A percentile compares a stretch with the other conserved stretches of the same genome.
phyloP scores from a whole-genome alignment of 2,888 invertebrate genomes.

The Eupithecia centaureata region DNA sequence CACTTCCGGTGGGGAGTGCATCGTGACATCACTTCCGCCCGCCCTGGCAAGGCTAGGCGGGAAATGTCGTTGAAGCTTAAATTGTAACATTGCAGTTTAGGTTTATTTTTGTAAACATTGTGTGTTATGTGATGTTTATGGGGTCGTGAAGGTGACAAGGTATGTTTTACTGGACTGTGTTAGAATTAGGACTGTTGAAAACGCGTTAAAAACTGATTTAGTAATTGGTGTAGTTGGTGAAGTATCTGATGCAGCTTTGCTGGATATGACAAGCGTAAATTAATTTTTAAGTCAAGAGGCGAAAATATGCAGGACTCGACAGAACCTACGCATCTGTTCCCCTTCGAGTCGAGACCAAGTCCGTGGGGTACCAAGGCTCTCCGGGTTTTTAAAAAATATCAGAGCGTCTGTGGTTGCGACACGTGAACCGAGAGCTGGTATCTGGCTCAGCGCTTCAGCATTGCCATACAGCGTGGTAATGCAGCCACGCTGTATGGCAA shows the following conservation, averaged over 20 bases:
- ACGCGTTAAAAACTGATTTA: neutral
- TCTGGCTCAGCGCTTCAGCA: too few relatives aligned
- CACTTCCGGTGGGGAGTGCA: slow-evolving; percentile 69
- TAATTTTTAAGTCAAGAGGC: too few relatives aligned
- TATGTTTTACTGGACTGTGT: neutral
- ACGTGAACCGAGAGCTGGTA: too few relatives aligned
- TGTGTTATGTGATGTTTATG: neutral
- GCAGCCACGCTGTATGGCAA: too few relatives aligned
- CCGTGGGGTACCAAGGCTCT: too few relatives aligned
- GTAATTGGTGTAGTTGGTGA: slow-evolving; percentile 2
- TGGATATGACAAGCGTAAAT: neutral
- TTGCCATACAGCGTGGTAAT: too few relatives aligned
- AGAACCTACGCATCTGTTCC: too few relatives aligned
- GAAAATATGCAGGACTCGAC: too few relatives aligned
- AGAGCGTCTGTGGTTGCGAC: too few relatives aligned
- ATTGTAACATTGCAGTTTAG: neutral
- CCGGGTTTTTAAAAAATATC: too few relatives aligned
- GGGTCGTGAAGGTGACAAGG: neutral
- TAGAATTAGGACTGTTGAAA: neutral
- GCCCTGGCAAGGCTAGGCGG: slow-evolving; percentile 31
- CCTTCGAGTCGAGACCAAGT: too few relatives aligned
- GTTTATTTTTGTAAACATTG: slow-evolving; percentile 20
- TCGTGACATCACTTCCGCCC: slow-evolving; percentile 68
- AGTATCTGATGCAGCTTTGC: neutral
- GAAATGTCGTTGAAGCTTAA: slow-evolving; percentile 9